Evolutionary conservation across 2,797 vertebrate genomes (phyloP).

Genomic region (Lagocephalus sceleratus): DNA sequence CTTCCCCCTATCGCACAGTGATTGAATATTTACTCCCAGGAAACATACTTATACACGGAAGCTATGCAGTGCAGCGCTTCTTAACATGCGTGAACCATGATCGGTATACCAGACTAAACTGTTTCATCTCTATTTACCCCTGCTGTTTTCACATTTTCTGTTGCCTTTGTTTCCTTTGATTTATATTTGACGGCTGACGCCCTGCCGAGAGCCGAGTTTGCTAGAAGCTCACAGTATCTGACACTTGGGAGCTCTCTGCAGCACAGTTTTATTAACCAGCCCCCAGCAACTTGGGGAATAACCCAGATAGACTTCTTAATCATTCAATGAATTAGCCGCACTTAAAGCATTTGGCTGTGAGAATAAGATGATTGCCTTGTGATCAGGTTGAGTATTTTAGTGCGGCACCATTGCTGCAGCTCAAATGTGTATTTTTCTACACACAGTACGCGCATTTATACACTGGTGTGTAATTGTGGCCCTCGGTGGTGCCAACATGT

Average conservation of each 20-base stretch:
- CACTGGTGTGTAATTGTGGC: not conserved
- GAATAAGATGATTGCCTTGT: not conserved
- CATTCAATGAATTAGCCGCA: not conserved
- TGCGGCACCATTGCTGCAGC: not conserved
- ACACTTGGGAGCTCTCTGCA: not conserved
- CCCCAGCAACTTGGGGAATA: conserved; percentile 3
- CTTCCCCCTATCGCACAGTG: not conserved
- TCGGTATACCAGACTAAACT: too few relatives aligned
- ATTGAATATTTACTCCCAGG: too few relatives aligned
- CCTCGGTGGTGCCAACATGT: conserved; percentile 18
- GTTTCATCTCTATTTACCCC: too few relatives aligned
- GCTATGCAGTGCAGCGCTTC: too few relatives aligned
- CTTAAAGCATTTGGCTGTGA: not conserved
- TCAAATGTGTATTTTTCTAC: not conserved
- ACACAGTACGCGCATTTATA: not conserved
- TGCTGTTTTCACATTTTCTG: not conserved
- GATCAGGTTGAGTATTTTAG: not conserved
- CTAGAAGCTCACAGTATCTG: not conserved
- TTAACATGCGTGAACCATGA: too few relatives aligned
- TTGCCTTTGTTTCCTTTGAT: not conserved
- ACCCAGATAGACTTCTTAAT: not conserved
- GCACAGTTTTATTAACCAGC: conserved; percentile 2
- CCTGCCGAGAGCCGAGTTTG: conserved; percentile 1
- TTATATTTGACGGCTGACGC: conserved; percentile 1
- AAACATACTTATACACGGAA: not conserved